A percentile compares a stretch with the other conserved stretches of the same genome.
Conservation (phyloP, 2,888 invertebrate species). For the Melikaiella ostensackeni region DNA sequence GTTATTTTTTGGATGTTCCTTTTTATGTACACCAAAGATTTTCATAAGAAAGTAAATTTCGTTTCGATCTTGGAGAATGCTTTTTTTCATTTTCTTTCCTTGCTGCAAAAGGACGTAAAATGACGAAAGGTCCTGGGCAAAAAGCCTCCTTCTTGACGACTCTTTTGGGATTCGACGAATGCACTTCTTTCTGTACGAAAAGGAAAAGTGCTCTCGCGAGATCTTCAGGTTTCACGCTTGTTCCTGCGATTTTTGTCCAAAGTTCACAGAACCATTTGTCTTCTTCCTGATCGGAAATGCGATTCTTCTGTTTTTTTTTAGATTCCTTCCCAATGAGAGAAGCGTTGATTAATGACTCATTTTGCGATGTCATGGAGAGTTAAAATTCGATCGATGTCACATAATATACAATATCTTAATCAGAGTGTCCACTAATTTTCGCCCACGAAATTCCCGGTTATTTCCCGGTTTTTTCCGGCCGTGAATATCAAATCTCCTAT, state of each 20-base stretch:
- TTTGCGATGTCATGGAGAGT: not conserved
- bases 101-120: constrained; percentile 27
- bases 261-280: constrained; percentile 10
- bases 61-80: too few species aligned
- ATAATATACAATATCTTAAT: too few species aligned
- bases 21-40: too few species aligned
- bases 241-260: constrained; percentile 45
- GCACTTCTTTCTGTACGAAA: constrained; percentile 49
- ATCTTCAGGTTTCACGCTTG: constrained; percentile 54
- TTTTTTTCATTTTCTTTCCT: not conserved
- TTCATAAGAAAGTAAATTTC: too few species aligned
- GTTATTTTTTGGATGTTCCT: too few species aligned
- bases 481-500: too few species aligned
- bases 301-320: not conserved
- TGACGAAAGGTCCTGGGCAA: constrained; percentile 46
- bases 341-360: not conserved
- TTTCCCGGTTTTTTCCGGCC: too few species aligned
- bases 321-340: not conserved
- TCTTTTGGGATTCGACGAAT: constrained; percentile 55
- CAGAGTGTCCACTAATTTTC: too few species aligned
- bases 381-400: not conserved
- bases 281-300: not conserved
- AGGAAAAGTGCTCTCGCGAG: constrained; percentile 54
- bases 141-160: constrained; percentile 50
- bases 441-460: too few species aligned